Percentiles rank a stretch among this genome's conserved stretches.
phyloP scores from a whole-genome alignment of 2,113 vertebrate species.

The Brienomyrus brachyistius region DNA sequence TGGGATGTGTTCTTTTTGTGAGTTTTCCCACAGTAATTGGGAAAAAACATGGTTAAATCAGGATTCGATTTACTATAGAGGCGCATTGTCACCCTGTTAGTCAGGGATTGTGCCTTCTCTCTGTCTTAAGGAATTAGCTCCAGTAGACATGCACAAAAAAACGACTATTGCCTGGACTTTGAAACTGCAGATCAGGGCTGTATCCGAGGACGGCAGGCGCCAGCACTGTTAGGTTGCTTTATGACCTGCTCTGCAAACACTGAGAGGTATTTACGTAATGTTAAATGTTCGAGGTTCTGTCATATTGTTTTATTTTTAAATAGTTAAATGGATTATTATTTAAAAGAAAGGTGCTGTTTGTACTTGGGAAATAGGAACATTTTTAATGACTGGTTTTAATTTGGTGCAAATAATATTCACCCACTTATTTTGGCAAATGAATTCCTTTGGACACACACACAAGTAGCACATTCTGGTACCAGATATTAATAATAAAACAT shows the following conservation, averaged over 20 bases:
- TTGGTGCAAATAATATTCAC: not conserved
- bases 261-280: not conserved
- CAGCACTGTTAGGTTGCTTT: not conserved
- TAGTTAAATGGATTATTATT: not conserved
- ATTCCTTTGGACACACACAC: not conserved
- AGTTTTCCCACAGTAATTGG: not conserved
- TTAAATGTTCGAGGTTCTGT: not conserved
- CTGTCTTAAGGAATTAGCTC: not conserved
- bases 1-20: not conserved
- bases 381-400: not conserved
- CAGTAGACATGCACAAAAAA: not conserved
- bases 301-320: not conserved
- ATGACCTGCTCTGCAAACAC: not conserved
- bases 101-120: not conserved
- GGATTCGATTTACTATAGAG: not conserved
- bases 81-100: too few relatives aligned
- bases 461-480: not conserved
- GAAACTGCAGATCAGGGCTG: not conserved
- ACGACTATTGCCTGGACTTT: not conserved
- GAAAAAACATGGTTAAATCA: not conserved
- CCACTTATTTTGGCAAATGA: not conserved
- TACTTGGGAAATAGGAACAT: not conserved
- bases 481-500: not conserved
- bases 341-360: not conserved
- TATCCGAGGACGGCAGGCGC: not conserved